Evolutionary conservation across 2,888 invertebrate species (phyloP), one percentile per base, ranked within the genome.

Genomic region (Arctia plantaginis): DNA sequence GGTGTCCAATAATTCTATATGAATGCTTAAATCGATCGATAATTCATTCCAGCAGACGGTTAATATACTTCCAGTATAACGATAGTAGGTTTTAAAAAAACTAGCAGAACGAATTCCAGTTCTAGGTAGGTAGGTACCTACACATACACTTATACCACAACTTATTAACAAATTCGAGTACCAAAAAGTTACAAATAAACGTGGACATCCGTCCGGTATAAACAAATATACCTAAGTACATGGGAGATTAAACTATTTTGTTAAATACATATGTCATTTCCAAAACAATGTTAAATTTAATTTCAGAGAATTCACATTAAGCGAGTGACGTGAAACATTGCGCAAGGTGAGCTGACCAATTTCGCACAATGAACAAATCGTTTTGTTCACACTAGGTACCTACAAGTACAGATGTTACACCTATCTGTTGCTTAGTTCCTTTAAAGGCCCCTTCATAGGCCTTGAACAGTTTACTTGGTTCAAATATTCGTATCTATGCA

Each of bases 341-440:
- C 87, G 89, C 90, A 91, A 93, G 90, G 90, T 91, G 88, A 92
- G 85, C 82, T 89, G 87, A 89, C 87, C 89, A 90, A 91, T 91
- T 90, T 89, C 82, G 86, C 82, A 86, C 87, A 87, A 88, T 86
- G 84, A 86, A 86, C 82, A 87, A 86, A 88, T 86, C 78, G 83
- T 85, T 86, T 85, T 84, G 84, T 85, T 55, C 86, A 82, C 84
- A 85, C 86, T 87, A 89, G 86, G 85, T 84, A 85, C 80, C 18
- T 55, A 66, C 20, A 33, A 80, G 76, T 79, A 75, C 66, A 73
- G 75, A 80, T 77, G 78, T 77, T 81, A 83, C 78, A 78, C 79
- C 82, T 74, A 83, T 76, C 75, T 76, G 76, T 78, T 77, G 71
- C 81, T 82, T 74, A 79, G 80, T 79, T 85, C 80, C 82, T 80